Conservation (phyloP, 2,113 vertebrate genomes). For the Hippocampus abdominalis region DNA sequence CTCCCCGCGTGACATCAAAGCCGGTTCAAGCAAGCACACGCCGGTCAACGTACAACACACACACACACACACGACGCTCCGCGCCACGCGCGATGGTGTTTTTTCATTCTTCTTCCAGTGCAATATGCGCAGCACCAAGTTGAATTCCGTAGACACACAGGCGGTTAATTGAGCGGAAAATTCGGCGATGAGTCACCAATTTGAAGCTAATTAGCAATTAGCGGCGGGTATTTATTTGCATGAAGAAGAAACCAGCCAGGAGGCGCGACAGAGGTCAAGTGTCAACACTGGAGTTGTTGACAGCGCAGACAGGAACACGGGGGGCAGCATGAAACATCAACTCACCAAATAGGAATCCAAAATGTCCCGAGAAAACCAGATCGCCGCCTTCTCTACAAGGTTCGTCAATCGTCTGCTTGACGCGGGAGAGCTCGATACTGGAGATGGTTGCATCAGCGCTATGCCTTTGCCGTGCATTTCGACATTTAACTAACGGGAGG, state of each 20-base stretch:
- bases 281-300: neutral
- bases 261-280: constrained; percentile 34
- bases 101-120: constrained; percentile 20
- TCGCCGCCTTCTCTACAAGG: too few species aligned
- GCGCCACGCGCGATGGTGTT: neutral
- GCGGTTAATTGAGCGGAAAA: constrained; percentile 49
- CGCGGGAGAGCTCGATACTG: too few species aligned
- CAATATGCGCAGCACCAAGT: constrained; percentile 32
- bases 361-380: too few species aligned
- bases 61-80: constrained; percentile 1
- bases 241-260: constrained; percentile 47
- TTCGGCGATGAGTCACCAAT: constrained; percentile 51
- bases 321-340: too few species aligned
- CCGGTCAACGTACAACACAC: neutral
- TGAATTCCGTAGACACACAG: constrained; percentile 61
- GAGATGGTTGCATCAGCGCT: neutral
- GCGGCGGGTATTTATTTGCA: constrained; percentile 41
- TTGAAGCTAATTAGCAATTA: constrained; percentile 58
- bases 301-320: neutral
- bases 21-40: neutral
- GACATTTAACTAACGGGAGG: neutral
- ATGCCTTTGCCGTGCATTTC: neutral
- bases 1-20: constrained; percentile 6
- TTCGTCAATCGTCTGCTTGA: neutral
- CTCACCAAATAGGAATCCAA: too few species aligned